Evolutionary conservation across 2,888 invertebrate genomes (phyloP).

Genomic region (Baccha elongata): DNA sequence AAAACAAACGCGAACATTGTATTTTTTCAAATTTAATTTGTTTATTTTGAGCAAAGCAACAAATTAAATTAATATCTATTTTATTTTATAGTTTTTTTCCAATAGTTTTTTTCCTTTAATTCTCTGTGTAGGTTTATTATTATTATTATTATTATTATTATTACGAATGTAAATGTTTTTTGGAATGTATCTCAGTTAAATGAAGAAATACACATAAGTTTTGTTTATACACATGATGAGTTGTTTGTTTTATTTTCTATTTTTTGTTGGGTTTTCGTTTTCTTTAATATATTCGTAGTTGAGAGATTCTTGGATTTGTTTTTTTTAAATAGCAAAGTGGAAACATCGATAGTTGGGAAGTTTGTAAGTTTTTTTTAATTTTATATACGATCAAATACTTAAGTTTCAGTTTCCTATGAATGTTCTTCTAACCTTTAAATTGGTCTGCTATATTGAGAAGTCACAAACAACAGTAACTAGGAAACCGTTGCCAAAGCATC

Average conservation of each 20-base stretch:
- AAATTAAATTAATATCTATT: constrained; percentile 21
- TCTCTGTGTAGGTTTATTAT: constrained; percentile 56
- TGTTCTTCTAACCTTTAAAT: too few species aligned
- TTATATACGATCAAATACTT: too few species aligned
- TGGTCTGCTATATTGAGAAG: too few species aligned
- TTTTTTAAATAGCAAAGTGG: too few species aligned
- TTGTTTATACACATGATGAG: constrained; percentile 66
- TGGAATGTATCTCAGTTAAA: constrained; percentile 68
- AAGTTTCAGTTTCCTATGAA: too few species aligned
- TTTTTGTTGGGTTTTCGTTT: constrained; percentile 3
- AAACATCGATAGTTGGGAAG: too few species aligned
- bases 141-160: constrained; percentile 38
- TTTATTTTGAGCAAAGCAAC: constrained; percentile 14
- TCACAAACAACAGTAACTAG: too few species aligned
- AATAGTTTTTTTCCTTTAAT: constrained; percentile 7
- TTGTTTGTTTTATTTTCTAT: constrained; percentile 14
- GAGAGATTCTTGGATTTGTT: not conserved
- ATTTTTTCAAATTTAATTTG: constrained; percentile 7
- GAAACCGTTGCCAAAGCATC: too few species aligned
- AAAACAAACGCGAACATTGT: constrained; percentile 28
- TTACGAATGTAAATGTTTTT: constrained; percentile 60
- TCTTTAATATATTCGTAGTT: constrained; percentile 9
- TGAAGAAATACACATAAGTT: constrained; percentile 71
- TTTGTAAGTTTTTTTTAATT: too few species aligned
- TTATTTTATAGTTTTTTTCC: constrained; percentile 19